phyloP scores from a whole-genome alignment of 23 tunicate genomes.

The Phallusia fumigata region DNA sequence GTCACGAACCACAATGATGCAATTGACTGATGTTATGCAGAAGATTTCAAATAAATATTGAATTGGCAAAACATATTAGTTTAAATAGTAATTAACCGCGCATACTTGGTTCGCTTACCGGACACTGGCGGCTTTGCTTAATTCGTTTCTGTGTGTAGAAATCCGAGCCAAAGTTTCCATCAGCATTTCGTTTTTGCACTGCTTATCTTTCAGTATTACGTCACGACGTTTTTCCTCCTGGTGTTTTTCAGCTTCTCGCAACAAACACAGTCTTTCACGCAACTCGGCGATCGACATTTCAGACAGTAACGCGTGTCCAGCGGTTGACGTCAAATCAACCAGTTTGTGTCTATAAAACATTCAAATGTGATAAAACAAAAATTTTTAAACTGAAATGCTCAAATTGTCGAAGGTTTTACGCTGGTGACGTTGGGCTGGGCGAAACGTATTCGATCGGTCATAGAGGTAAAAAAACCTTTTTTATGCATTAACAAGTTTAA shows the following conservation, averaged over 20 bases:
- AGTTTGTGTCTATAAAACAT: conserved; percentile 50
- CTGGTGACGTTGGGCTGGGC: too few relatives aligned
- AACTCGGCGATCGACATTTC: conserved; percentile 97
- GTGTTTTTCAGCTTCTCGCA: conserved; percentile 61
- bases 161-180: conserved; percentile 78
- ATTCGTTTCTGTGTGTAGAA: conserved; percentile 67
- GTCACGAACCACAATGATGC: too few relatives aligned
- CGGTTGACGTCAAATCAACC: conserved; percentile 88
- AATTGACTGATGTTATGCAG: too few relatives aligned
- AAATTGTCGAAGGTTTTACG: too few relatives aligned
- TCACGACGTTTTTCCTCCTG: conserved; percentile 68
- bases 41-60: too few relatives aligned
- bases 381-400: too few relatives aligned
- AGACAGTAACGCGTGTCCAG: conserved; percentile 88
- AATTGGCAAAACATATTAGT: too few relatives aligned
- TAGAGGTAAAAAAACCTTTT: too few relatives aligned
- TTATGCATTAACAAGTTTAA: too few relatives aligned
- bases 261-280: conserved; percentile 64
- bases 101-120: conserved; percentile 17
- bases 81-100: too few relatives aligned
- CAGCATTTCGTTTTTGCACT: conserved; percentile 64
- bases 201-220: conserved; percentile 59
- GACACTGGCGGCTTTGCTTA: conserved; percentile 65
- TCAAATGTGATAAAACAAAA: too few relatives aligned
- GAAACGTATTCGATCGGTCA: too few relatives aligned